Evolutionary conservation across 2,888 invertebrate genomes (phyloP), one percentile per base, ranked within the genome.

Genomic region (Alloplasta piceator): DNA sequence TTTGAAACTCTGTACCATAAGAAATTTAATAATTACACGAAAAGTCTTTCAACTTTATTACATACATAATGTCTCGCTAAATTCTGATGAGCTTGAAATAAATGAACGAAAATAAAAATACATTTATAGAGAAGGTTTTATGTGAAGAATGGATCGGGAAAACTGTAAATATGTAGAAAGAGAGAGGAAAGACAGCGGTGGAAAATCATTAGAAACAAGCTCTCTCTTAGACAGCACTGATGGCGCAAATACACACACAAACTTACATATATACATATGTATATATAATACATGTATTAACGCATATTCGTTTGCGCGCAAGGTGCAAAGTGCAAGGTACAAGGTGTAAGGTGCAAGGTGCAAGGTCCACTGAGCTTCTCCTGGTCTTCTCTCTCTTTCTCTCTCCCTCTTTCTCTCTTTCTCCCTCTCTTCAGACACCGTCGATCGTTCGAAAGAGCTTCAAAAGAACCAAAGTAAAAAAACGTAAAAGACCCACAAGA

Each of bases 291-390:
- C 39, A 61, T 50, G 50, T 46, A 16, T n/a, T 41, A 12, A 60
- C 36, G 26, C 48, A 12, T 50, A 43, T 50, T 10, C 10, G 52
- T 61, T 41, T 66, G 66, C 70, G 71, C 66, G 78, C 76, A 80
- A 83, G 80, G 78, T 72, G 71, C 74, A 82, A 83, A 81, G 84
- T 84, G 77, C 76, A 80, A 80, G 63, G 82, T 83, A 82, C 78
- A 81, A 85, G 79, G 81, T 83, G 79, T 80, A 82, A 83, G 79
- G 82, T 84, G 76, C 74, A 72, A 76, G 75, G 82, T 78, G 71
- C 67, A 72, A 76, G 83, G 72, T 46, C 76, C 64, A 63, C 14
- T 26, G 43, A 39, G 12, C 9, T 38, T 50, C 66, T 26, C 26
- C 26, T 26, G 26, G 26, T 26, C 26, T 67, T 64, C 43, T 66